Evolutionary conservation across 2,888 invertebrate species (phyloP), one percentile per base, ranked within the genome.

Genomic region (Gibbula magus): DNA sequence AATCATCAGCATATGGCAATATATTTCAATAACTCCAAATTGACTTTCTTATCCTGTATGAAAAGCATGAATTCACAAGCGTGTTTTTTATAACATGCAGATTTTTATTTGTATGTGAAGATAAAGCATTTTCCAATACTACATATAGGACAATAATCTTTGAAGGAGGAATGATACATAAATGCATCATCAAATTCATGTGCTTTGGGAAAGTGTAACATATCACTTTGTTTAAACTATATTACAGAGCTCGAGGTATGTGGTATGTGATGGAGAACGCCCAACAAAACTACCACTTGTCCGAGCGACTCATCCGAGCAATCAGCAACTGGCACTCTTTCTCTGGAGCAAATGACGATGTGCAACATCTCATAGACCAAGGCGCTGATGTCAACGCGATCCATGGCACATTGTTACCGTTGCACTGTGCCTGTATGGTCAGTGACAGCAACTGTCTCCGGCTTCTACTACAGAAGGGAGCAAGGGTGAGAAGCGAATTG

Each of bases 351-450:
- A 85, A 85, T 22, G 90, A 91, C 77, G 89, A 91, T 81, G 87
- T 92, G 2, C 89, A 90, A 81, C 85, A 89, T 3, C 83, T 92
- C 29, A 88, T 92, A 32, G 86, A 90, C 61, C 56, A 81, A 78
- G 92, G 92, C 8, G 93, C 92, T 16, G 92, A 92, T 84, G 90
- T 92, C 16, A 93, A 93, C 82, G 83, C 89, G 39, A 83, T 85
- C 2, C 92, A 92, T 82, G 93, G 93, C n/a, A 91, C 90, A 0
- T 82, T 92, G 74, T 83, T 92, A 56, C 93, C 93, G 0, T 85
- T 93, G 16, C 93, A 93, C 76, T 91, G 91, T 85, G 92, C 93
- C 10, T 92, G 92, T 84, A 92, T 92, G 91, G 90, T 90, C 73
- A 89, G 89, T 39, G 92, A 92, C 77, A 85, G 79, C 54, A 84